Percentiles rank a stretch among this genome's conserved stretches.
These are phyloP conservation scores for Dryas iulia DNA, from an alignment of 1,140 invertebrate species.

Conservation along the genomic window DNA sequence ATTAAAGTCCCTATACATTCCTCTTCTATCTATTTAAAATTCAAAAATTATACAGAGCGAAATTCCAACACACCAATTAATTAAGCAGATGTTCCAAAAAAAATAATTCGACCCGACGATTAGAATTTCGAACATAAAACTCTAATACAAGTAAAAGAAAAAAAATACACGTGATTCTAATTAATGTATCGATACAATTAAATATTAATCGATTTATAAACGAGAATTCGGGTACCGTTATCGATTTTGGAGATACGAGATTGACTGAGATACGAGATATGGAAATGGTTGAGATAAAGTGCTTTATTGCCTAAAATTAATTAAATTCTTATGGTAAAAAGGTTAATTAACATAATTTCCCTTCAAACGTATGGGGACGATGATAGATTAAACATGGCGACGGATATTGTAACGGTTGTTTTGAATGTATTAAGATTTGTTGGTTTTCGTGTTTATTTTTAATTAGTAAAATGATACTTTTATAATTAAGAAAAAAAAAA, in stretches of 20 bases:
- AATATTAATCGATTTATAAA: conserved; percentile 2
- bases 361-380: neutral
- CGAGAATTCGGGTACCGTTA: conserved; percentile 6
- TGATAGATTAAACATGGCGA: neutral
- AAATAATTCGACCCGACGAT: neutral
- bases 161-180: neutral
- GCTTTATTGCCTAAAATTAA: conserved; percentile 28
- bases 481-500: too few relatives aligned
- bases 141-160: neutral
- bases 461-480: too few relatives aligned
- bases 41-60: neutral
- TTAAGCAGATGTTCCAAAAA: conserved; percentile 16
- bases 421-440: neutral
- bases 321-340: conserved; percentile 20
- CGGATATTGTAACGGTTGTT: conserved; percentile 23
- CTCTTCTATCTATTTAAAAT: neutral
- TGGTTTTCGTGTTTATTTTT: neutral
- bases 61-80: conserved; percentile 11
- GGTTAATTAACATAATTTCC: conserved; percentile 23
- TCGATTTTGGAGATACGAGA: neutral
- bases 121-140: neutral
- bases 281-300: conserved; percentile 22
- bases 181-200: conserved; percentile 2
- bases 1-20: neutral
- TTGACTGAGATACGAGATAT: conserved; percentile 11